These are phyloP conservation scores for Pelodytes ibericus DNA, from an alignment of 2,797 vertebrate genomes.

Conservation along the genomic window DNA sequence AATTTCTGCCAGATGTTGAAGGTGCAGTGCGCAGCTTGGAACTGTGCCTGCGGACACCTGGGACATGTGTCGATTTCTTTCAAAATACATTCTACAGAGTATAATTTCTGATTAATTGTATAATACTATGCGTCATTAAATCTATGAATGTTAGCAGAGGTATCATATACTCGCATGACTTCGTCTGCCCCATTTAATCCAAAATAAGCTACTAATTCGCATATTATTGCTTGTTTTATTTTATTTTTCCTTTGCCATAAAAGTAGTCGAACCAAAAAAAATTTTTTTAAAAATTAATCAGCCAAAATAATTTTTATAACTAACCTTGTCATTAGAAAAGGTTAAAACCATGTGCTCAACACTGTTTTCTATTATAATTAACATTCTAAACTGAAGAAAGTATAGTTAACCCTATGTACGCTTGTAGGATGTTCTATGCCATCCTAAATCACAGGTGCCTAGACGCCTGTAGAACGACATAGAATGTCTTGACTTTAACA, in stretches of 20 bases:
- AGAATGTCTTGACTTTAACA: too few species aligned
- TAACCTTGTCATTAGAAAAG: too few species aligned
- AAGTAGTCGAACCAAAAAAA: neutral
- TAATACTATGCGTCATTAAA: slow-evolving; percentile 40
- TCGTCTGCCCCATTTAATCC: slow-evolving; percentile 9
- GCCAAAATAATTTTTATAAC: neutral
- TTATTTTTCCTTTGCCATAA: neutral
- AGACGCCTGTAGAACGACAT: too few species aligned
- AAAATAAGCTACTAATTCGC: slow-evolving; percentile 6
- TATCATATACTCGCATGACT: neutral
- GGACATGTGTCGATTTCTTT: slow-evolving; percentile 36
- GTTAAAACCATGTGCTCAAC: too few species aligned
- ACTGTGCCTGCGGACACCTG: slow-evolving; percentile 33
- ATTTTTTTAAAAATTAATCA: neutral
- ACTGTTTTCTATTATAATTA: too few species aligned
- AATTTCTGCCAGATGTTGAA: slow-evolving; percentile 39
- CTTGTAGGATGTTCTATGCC: too few species aligned
- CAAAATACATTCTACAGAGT: slow-evolving; percentile 1
- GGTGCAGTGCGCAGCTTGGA: slow-evolving; percentile 36
- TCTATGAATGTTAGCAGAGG: slow-evolving; percentile 38
- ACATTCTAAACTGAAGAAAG: too few species aligned
- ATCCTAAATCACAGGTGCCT: too few species aligned
- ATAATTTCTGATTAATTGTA: slow-evolving; percentile 42
- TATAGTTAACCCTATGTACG: too few species aligned
- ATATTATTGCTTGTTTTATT: slow-evolving; percentile 1